Evolutionary conservation across 2,797 vertebrate species (phyloP).

Genomic region (Pantherophis vulpinus): DNA sequence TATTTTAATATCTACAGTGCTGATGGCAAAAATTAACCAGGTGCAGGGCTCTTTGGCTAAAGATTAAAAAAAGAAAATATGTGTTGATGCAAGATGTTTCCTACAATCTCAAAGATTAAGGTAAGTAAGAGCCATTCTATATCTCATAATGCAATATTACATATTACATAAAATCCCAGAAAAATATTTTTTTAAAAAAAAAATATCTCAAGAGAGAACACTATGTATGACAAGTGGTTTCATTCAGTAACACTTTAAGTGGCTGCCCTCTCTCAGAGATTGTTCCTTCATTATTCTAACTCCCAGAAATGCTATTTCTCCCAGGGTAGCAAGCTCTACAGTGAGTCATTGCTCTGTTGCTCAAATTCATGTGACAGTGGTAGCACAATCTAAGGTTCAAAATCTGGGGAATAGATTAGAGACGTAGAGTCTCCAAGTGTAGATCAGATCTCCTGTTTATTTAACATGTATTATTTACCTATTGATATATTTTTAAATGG

Average conservation of each 20-base stretch:
- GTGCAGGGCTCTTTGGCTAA: neutral
- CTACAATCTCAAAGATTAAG: neutral
- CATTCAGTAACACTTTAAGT: neutral
- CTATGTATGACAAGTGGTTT: neutral
- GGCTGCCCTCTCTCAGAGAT: neutral
- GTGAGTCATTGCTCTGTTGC: neutral
- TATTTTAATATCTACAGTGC: neutral
- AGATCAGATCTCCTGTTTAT: neutral
- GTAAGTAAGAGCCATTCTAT: neutral
- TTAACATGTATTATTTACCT: neutral
- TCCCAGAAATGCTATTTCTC: neutral
- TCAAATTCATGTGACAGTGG: neutral
- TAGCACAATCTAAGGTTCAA: neutral
- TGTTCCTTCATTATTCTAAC: neutral
- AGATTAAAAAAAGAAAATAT: neutral
- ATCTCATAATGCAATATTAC: neutral
- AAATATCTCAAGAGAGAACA: neutral
- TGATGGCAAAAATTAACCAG: neutral
- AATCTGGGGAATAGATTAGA: neutral
- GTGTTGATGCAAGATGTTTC: neutral
- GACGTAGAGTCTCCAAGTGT: neutral
- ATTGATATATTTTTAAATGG: slow-evolving; percentile 1
- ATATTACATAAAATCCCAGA: neutral
- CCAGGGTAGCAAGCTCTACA: neutral
- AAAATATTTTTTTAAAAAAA: neutral